Evolutionary conservation across 2,888 invertebrate genomes (phyloP), one percentile per base, ranked within the genome.

Genomic region (Palloptera scutellata): DNA sequence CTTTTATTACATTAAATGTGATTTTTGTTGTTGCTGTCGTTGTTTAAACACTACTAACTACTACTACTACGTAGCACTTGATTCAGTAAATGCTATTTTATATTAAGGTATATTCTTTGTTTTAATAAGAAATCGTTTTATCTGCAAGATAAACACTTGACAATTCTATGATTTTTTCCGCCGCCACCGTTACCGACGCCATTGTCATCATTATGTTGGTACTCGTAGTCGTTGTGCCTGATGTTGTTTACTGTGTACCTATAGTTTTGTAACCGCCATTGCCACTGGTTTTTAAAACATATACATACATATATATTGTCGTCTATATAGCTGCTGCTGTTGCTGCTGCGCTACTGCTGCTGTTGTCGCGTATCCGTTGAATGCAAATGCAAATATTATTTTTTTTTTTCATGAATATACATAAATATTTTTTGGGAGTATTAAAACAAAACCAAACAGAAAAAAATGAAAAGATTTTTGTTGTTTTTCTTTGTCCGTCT

Each of bases 111-210:
- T 54, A 12, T 12, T 12, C 17, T 53, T 42, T 54, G 20, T 62
- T 43, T 10, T 62, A 30, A 30, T 30, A 30, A 48, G 19, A 64
- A 59, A 68, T 68, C 70, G 55, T 55, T 70, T 70, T 70, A 70
- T 70, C 70, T 66, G 70, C 68, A 64, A 10, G 58, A 61, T 55
- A 70, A 70, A 68, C 68, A 70, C 61, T 70, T 70, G 70, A 66
- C 70, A 68, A 66, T 60, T 62, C 43, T 30, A 12, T 19, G n/a
- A 17, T n/a, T 20, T 40, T 60, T 60, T 5, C 60, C 48, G 60
- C 60, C 60, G 60, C 15, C 51, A n/a, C 59, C 45, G 17, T 6
- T 11, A 12, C 43, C 11, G 45, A 13, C 17, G 45, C 13, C n/a
- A 30, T 43, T 17, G n/a, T 11, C n/a, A 13, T 15, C 48, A 48